A percentile compares a stretch with the other conserved stretches of the same genome.
These are phyloP conservation scores for Desmophyllum pertusum DNA, from an alignment of 92 coral and sea anemone species.

Conservation along the genomic window DNA sequence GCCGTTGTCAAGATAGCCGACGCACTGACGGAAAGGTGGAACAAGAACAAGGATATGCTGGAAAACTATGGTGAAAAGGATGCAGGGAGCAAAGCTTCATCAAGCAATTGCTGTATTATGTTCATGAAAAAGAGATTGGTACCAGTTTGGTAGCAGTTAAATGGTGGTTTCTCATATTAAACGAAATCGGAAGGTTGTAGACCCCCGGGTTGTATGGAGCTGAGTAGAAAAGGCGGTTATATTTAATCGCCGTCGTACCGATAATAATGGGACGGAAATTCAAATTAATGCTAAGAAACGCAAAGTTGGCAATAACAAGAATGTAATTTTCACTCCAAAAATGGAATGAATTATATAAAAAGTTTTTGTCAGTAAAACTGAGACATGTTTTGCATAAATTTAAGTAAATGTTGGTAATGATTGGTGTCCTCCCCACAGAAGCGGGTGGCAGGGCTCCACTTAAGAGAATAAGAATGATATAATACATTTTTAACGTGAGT, in stretches of 20 bases:
- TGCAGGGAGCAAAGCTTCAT: conserved; percentile 25
- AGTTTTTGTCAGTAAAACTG: not conserved
- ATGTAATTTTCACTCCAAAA: not conserved
- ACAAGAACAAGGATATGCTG: conserved; percentile 42
- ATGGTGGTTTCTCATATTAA: not conserved
- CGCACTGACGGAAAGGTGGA: conserved; percentile 48
- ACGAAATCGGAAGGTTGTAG: not conserved
- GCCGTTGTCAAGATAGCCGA: conserved; percentile 42
- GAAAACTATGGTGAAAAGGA: conserved; percentile 35
- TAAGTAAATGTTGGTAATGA: not conserved
- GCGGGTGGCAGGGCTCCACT: too few relatives aligned
- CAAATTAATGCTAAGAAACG: not conserved
- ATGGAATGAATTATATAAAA: not conserved
- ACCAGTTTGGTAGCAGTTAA: conserved; percentile 27
- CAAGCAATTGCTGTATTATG: conserved; percentile 18
- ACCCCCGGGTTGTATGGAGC: not conserved
- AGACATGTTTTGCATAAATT: too few relatives aligned
- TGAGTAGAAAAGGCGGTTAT: not conserved
- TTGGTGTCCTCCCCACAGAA: too few relatives aligned
- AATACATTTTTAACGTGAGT: too few relatives aligned
- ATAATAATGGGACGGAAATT: not conserved
- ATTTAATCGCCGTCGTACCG: not conserved
- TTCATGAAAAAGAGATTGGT: conserved; percentile 28
- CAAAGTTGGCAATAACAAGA: not conserved
- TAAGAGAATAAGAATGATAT: too few relatives aligned